Percentiles rank a stretch among this genome's conserved stretches.
Conservation (phyloP, 2,113 vertebrate genomes). For the Tenebrosternarchus preto region DNA sequence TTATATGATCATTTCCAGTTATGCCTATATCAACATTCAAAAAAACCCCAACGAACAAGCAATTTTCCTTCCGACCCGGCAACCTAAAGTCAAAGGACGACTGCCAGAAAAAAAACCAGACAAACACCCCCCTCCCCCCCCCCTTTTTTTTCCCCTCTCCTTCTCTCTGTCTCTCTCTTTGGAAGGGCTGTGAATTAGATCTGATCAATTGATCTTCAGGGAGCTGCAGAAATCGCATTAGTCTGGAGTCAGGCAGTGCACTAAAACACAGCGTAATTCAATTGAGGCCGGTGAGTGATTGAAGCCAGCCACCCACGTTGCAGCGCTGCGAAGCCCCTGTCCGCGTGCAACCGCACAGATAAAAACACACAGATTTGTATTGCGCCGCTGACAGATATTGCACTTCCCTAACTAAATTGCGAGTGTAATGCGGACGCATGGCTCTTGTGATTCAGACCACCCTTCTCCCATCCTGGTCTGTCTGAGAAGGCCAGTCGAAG, state of each 20-base stretch:
- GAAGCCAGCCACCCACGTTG: slow-evolving; percentile 87
- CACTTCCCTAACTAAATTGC: slow-evolving; percentile 94
- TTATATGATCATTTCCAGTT: too few relatives aligned
- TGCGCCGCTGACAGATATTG: slow-evolving; percentile 98
- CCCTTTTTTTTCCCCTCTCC: not conserved
- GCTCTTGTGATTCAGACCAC: slow-evolving; percentile 83
- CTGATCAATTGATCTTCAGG: slow-evolving; percentile 99
- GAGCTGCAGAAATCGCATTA: slow-evolving; percentile 98
- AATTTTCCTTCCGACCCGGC: too few relatives aligned
- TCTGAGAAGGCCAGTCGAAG: slow-evolving; percentile 72
- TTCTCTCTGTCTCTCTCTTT: slow-evolving; percentile 66
- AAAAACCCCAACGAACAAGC: too few relatives aligned
- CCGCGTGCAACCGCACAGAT: slow-evolving; percentile 70
- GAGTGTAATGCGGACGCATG: slow-evolving; percentile 89
- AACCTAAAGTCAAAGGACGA: too few relatives aligned
- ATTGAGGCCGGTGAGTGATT: slow-evolving; percentile 96
- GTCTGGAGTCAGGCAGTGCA: slow-evolving; percentile 99
- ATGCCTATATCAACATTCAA: too few relatives aligned
- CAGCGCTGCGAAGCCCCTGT: slow-evolving; percentile 77
- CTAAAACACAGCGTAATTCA: slow-evolving; percentile 97
- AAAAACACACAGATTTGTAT: slow-evolving; percentile 97
- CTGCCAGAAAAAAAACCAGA: too few relatives aligned
- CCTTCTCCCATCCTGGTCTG: slow-evolving; percentile 57
- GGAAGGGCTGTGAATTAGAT: slow-evolving; percentile 87
- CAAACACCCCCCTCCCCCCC: not conserved